Conservation (phyloP, 2,888 invertebrate genomes). For the Nowickia ferox region DNA sequence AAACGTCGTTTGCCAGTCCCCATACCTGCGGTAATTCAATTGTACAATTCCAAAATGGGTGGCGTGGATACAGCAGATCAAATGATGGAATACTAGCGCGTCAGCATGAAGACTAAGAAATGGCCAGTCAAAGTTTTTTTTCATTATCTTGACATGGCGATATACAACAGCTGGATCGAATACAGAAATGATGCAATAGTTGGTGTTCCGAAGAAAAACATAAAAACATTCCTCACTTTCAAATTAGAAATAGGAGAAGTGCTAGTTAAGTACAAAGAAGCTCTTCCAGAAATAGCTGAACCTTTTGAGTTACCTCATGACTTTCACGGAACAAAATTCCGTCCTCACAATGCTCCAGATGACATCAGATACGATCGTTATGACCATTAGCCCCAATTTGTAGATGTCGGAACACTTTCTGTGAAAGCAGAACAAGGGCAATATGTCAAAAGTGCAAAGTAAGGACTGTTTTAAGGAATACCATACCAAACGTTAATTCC, state of each 20-base stretch:
- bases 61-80: conserved; percentile 50
- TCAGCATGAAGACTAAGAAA: too few relatives aligned
- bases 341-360: conserved; percentile 36
- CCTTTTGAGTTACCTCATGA: conserved; percentile 24
- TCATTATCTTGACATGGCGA: conserved; percentile 61
- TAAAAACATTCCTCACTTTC: conserved; percentile 32
- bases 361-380: conserved; percentile 39
- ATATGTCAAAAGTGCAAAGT: conserved; percentile 31
- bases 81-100: too few relatives aligned
- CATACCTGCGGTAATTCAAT: conserved; percentile 55
- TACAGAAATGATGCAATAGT: conserved; percentile 51
- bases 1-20: conserved; percentile 48
- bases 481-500: conserved; percentile 22
- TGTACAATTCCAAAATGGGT: conserved; percentile 54
- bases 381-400: conserved; percentile 31
- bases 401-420: conserved; percentile 14
- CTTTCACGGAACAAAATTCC: conserved; percentile 27
- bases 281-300: conserved; percentile 25
- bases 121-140: conserved; percentile 62
- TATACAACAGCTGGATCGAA: conserved; percentile 63
- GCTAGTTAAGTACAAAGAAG: conserved; percentile 11
- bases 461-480: conserved; percentile 18
- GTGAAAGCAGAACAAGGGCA: conserved; percentile 33
- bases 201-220: conserved; percentile 13
- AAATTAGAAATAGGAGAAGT: conserved; percentile 36